These are phyloP conservation scores for Ormyrus nitidulus DNA, from an alignment of 2,888 invertebrate species.

Conservation along the genomic window DNA sequence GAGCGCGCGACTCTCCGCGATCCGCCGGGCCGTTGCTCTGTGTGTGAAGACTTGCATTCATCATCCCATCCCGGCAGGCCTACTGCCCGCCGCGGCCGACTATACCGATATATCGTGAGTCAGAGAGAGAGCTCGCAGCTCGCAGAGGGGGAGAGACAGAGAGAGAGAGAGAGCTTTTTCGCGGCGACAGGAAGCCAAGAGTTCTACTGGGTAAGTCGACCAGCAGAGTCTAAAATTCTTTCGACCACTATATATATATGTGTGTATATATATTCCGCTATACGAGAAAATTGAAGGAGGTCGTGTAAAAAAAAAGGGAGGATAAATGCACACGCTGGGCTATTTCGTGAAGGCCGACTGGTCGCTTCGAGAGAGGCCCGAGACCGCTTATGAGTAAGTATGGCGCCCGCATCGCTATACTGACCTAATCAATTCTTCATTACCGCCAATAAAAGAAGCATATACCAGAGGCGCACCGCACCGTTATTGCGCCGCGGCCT, in stretches of 20 bases:
- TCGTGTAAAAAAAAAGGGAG: too few relatives aligned
- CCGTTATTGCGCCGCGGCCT: too few relatives aligned
- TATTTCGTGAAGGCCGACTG: slow-evolving; percentile 42
- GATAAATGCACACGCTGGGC: slow-evolving; percentile 7
- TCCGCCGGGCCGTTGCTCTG: slow-evolving; percentile 9
- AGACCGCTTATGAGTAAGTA: neutral
- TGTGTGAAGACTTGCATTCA: neutral
- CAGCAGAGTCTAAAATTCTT: neutral
- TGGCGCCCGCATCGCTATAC: neutral
- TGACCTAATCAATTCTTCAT: slow-evolving; percentile 44
- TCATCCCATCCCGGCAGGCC: neutral
- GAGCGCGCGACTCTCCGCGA: slow-evolving; percentile 39
- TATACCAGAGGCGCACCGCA: neutral
- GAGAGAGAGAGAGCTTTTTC: slow-evolving; percentile 28
- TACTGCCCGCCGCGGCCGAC: neutral
- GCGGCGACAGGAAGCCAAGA: slow-evolving; percentile 24
- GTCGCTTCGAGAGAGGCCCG: neutral
- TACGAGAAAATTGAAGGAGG: too few relatives aligned
- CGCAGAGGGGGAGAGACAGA: neutral
- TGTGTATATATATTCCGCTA: neutral
- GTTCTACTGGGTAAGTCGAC: slow-evolving; percentile 16
- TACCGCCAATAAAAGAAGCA: slow-evolving; percentile 42
- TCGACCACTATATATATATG: too few relatives aligned
- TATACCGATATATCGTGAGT: neutral
- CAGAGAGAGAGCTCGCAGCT: neutral